phyloP scores from a whole-genome alignment of 2,797 vertebrate genomes.

The Karalla daura region DNA sequence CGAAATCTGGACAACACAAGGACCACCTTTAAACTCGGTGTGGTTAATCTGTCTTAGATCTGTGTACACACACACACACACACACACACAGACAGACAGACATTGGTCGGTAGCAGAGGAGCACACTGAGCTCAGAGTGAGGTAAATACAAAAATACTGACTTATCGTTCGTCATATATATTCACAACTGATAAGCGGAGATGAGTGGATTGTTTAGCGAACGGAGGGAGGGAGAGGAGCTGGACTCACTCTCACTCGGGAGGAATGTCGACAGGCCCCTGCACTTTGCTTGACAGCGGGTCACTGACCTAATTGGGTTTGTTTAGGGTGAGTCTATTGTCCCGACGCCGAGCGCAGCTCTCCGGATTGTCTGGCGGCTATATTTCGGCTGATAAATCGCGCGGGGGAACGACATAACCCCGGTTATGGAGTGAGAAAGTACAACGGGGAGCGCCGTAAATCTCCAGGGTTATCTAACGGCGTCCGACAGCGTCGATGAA shows the following conservation, averaged over 20 bases:
- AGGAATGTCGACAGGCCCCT: slow-evolving; percentile 62
- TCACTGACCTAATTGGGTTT: slow-evolving; percentile 70
- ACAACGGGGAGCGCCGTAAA: slow-evolving; percentile 60
- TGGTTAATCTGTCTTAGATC: slow-evolving; percentile 12
- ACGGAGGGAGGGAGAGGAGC: slow-evolving; percentile 47
- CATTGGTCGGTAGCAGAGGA: slow-evolving; percentile 3
- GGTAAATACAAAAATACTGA: slow-evolving; percentile 15
- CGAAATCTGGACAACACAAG: background rate
- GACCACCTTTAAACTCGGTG: background rate
- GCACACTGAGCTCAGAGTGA: slow-evolving; percentile 4
- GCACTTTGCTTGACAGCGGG: slow-evolving; percentile 62
- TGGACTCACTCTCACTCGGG: slow-evolving; percentile 57
- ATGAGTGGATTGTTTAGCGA: slow-evolving; percentile 53
- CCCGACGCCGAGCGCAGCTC: slow-evolving; percentile 57
- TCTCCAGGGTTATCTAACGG: slow-evolving; percentile 77
- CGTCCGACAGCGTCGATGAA: slow-evolving; percentile 64
- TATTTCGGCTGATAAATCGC: slow-evolving; percentile 71
- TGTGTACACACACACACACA: background rate
- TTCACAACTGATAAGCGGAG: slow-evolving; percentile 57
- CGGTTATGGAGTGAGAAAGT: slow-evolving; percentile 55
- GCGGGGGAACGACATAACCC: slow-evolving; percentile 66
- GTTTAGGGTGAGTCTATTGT: slow-evolving; percentile 72
- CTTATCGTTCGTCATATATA: slow-evolving; percentile 42
- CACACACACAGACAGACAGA: too few relatives aligned
- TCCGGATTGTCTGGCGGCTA: slow-evolving; percentile 62